These are phyloP conservation scores for Poicephalus meyeri DNA, from an alignment of 2,113 vertebrate species.

Conservation along the genomic window DNA sequence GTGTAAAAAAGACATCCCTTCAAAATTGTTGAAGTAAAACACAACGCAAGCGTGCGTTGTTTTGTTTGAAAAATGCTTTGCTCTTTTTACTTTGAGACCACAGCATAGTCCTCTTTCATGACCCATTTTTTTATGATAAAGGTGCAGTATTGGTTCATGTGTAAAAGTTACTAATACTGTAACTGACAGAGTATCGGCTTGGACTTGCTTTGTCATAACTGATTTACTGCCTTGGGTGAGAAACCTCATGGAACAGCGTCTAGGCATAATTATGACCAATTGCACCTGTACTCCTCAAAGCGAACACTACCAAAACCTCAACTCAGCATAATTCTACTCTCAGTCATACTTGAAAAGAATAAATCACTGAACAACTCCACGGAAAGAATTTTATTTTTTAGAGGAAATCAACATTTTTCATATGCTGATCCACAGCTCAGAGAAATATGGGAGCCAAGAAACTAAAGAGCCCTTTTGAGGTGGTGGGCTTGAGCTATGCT, in stretches of 20 bases:
- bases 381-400: constrained; percentile 56
- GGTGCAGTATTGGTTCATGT: not conserved
- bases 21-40: not conserved
- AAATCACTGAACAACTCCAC: constrained; percentile 39
- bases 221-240: constrained; percentile 72
- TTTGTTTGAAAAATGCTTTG: constrained; percentile 15
- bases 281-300: constrained; percentile 65
- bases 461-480: not conserved
- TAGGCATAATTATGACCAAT: constrained; percentile 67
- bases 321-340: constrained; percentile 66
- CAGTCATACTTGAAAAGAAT: constrained; percentile 41
- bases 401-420: constrained; percentile 49
- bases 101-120: constrained; percentile 2
- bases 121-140: not conserved
- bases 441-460: constrained; percentile 10
- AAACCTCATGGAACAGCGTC: constrained; percentile 59
- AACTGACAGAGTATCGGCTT: constrained; percentile 51
- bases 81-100: constrained; percentile 10
- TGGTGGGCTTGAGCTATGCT: not conserved
- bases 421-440: not conserved
- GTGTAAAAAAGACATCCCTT: not conserved
- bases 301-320: constrained; percentile 52
- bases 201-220: constrained; percentile 33
- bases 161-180: constrained; percentile 16
- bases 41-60: not conserved